Conservation (phyloP, 2,888 invertebrate species). For the Aelia acuminata region DNA sequence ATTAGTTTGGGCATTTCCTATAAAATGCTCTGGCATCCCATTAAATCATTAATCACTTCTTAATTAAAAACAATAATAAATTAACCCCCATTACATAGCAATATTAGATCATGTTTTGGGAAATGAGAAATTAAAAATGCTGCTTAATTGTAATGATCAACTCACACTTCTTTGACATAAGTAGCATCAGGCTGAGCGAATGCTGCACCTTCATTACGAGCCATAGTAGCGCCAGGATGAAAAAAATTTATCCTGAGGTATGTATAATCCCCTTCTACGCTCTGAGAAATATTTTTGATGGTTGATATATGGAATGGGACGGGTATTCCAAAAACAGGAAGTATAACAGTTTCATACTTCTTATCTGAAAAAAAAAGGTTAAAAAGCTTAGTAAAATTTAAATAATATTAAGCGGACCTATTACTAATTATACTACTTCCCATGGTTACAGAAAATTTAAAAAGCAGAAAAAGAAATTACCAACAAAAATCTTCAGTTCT, state of each 20-base stretch:
- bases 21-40: too few species aligned
- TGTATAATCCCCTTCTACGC: slow-evolving; percentile 98
- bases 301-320: slow-evolving; percentile 99
- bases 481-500: slow-evolving; percentile 94
- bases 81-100: too few species aligned
- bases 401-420: neutral
- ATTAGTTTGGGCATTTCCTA: too few species aligned
- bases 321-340: slow-evolving; percentile 95
- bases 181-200: slow-evolving; percentile 97
- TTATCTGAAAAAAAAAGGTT: slow-evolving; percentile 77
- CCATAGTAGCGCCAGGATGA: slow-evolving; percentile 97
- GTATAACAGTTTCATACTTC: slow-evolving; percentile 97
- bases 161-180: slow-evolving; percentile 97
- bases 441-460: neutral
- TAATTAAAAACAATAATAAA: too few species aligned
- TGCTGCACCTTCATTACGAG: slow-evolving; percentile 89
- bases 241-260: slow-evolving; percentile 98
- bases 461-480: slow-evolving; percentile 72
- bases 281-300: slow-evolving; percentile 98
- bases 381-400: neutral
- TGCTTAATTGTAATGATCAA: slow-evolving; percentile 66
- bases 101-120: neutral
- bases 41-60: too few species aligned
- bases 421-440: neutral
- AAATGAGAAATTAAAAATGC: neutral